Percentiles rank a stretch among this genome's conserved stretches.
Evolutionary conservation across 2,113 vertebrate genomes (phyloP).

Genomic region (Trogon melanurus): DNA sequence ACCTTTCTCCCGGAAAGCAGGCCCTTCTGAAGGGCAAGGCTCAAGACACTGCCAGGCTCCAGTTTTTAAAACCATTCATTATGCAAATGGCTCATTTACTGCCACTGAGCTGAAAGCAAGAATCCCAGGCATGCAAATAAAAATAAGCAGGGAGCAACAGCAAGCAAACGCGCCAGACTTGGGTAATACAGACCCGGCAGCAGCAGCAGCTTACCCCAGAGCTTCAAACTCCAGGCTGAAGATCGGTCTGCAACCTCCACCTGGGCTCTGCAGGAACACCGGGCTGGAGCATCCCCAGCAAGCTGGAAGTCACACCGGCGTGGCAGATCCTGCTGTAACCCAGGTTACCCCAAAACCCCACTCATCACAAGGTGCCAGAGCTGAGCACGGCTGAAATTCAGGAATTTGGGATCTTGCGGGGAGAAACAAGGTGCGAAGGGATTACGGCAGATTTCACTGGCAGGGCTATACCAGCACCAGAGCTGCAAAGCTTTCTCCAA

Average conservation of each 20-base stretch:
- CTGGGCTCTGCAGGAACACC: neutral
- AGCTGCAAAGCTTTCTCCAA: neutral
- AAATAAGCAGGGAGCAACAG: neutral
- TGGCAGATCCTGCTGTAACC: neutral
- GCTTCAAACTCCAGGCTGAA: neutral
- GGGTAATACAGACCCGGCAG: neutral
- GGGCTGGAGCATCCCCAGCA: neutral
- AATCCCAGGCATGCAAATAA: conserved; percentile 59
- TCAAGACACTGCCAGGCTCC: neutral
- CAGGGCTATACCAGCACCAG: neutral
- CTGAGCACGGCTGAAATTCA: neutral
- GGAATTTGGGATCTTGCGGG: neutral
- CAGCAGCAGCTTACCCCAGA: neutral
- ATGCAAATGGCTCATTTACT: conserved; percentile 55
- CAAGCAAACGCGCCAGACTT: neutral
- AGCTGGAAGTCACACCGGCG: neutral
- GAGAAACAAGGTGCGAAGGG: neutral
- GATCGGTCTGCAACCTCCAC: neutral
- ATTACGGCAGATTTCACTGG: neutral
- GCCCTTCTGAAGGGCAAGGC: conserved; percentile 22
- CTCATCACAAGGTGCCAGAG: neutral
- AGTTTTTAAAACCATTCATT: conserved; percentile 37
- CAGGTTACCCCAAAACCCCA: neutral
- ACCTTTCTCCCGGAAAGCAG: neutral
- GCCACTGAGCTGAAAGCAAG: conserved; percentile 42